phyloP scores from a whole-genome alignment of 2,888 invertebrate species.

The Eucera pruinosa region DNA sequence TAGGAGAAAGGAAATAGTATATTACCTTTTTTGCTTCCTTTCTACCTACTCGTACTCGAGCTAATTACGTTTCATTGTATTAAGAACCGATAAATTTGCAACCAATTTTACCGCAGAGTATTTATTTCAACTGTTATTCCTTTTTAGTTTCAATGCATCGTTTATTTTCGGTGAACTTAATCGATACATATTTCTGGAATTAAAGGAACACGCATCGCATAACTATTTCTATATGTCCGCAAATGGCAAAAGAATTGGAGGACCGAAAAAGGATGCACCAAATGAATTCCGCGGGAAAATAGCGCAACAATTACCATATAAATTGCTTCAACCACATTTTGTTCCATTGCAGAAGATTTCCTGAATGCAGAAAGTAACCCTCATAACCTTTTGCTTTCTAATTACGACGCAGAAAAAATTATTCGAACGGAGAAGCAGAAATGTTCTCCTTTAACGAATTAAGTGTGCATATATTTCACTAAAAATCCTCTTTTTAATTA shows the following conservation, averaged over 20 bases:
- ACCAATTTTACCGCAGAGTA: too few species aligned
- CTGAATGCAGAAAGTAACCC: background rate
- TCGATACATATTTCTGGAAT: background rate
- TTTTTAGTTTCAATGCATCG: too few species aligned
- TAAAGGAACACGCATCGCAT: background rate
- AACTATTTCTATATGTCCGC: background rate
- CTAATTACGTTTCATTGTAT: conserved; percentile 39
- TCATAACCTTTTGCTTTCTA: conserved; percentile 7
- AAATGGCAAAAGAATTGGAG: background rate
- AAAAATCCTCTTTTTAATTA: background rate
- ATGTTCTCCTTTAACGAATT: too few species aligned
- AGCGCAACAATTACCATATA: conserved; percentile 79
- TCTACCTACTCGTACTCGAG: background rate
- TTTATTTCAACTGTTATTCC: too few species aligned
- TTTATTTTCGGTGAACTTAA: background rate
- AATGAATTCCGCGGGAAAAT: conserved; percentile 60
- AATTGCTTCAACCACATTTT: conserved; percentile 75
- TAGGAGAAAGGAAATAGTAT: conserved; percentile 28
- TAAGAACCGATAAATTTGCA: conserved; percentile 20
- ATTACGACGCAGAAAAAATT: background rate
- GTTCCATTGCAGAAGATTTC: conserved; percentile 45
- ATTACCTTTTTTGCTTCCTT: conserved; percentile 18
- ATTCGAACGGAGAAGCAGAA: background rate
- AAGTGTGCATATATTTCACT: background rate
- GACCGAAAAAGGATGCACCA: conserved; percentile 26